Percentiles rank a stretch among this genome's conserved stretches.
Evolutionary conservation across 2,797 vertebrate genomes (phyloP).

Genomic region (Bradypodion pumilum): DNA sequence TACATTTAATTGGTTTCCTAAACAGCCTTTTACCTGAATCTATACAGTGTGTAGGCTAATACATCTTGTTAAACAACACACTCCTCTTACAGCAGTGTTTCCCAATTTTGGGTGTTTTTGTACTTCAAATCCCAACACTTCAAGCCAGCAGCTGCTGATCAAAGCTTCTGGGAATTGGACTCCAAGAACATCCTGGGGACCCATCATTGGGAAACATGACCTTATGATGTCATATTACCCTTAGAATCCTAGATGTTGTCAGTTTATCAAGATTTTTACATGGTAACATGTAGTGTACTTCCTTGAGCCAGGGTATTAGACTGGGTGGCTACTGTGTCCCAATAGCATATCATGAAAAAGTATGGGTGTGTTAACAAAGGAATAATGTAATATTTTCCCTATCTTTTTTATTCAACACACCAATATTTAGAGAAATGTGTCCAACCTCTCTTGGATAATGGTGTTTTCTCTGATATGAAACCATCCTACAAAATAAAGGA

Average conservation of each 20-base stretch:
- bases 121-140: too few relatives aligned
- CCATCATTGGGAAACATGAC: too few relatives aligned
- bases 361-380: background rate
- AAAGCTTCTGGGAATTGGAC: too few relatives aligned
- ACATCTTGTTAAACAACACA: background rate
- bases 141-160: too few relatives aligned
- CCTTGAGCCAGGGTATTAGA: background rate
- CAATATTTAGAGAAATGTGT: constrained; percentile 69
- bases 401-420: background rate
- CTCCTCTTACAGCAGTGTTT: background rate
- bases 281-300: background rate
- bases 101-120: too few relatives aligned
- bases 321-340: background rate
- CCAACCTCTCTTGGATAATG: constrained; percentile 71
- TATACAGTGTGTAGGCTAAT: background rate
- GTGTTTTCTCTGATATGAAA: constrained; percentile 61
- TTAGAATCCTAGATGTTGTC: background rate
- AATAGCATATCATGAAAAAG: background rate
- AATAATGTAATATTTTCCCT: background rate
- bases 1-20: background rate
- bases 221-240: too few relatives aligned
- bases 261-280: background rate
- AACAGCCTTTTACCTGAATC: too few relatives aligned
- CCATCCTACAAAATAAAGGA: constrained; percentile 68
- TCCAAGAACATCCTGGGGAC: too few relatives aligned